Conservation (phyloP, 2,113 vertebrate species). For the Spermophilus dauricus region DNA sequence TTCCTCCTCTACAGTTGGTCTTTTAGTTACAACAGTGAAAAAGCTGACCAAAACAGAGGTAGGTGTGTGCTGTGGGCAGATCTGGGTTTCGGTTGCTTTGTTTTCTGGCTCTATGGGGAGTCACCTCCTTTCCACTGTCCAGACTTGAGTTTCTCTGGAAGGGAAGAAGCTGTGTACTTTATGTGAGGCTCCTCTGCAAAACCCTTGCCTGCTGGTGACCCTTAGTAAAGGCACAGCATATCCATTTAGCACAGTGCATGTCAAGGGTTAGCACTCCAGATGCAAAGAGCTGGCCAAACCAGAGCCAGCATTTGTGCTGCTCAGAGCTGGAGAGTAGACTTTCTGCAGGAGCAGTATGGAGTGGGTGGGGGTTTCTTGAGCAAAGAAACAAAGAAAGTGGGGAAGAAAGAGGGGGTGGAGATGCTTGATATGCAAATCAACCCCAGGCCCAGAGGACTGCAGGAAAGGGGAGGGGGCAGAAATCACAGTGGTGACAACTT, state of each 20-base stretch:
- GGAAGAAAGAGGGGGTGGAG: neutral
- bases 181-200: neutral
- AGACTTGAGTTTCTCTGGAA: neutral
- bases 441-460: neutral
- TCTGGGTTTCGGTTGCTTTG: neutral
- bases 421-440: neutral
- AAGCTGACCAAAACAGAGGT: too few relatives aligned
- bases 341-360: neutral
- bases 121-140: neutral
- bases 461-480: neutral
- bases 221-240: neutral
- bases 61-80: neutral
- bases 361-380: neutral
- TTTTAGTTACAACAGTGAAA: too few relatives aligned
- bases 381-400: neutral
- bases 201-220: neutral
- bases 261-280: neutral
- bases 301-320: neutral
- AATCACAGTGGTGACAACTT: neutral
- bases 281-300: neutral
- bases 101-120: neutral
- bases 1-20: too few relatives aligned
- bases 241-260: accelerated
- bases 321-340: neutral
- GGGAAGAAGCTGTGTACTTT: neutral